phyloP scores from a whole-genome alignment of 1,140 invertebrate species.

The Argopecten irradians region DNA sequence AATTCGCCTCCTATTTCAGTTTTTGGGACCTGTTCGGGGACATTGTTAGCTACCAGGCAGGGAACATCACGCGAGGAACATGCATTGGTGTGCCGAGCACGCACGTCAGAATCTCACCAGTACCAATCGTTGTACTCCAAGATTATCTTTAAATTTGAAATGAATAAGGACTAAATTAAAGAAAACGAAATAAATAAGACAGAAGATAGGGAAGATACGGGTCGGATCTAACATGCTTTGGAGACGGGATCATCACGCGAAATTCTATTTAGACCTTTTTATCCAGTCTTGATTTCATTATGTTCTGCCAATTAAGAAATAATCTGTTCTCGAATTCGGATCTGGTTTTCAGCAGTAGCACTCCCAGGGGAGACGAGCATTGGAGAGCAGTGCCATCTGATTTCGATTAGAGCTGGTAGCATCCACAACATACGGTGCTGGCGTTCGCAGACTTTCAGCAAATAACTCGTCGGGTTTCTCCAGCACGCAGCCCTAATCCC shows the following conservation, averaged over 20 bases:
- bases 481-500: neutral
- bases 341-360: slow-evolving; percentile 1
- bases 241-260: slow-evolving; percentile 50
- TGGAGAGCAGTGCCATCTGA: slow-evolving; percentile 37
- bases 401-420: slow-evolving; percentile 33
- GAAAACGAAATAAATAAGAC: slow-evolving; percentile 59
- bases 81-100: neutral
- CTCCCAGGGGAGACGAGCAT: slow-evolving; percentile 36
- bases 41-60: neutral
- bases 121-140: slow-evolving; percentile 45
- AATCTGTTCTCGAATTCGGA: slow-evolving; percentile 48
- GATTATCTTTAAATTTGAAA: slow-evolving; percentile 59
- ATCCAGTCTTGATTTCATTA: slow-evolving; percentile 55
- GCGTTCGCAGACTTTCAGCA: neutral
- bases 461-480: neutral
- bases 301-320: slow-evolving; percentile 56
- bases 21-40: neutral
- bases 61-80: neutral
- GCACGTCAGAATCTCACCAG: neutral
- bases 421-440: slow-evolving; percentile 31
- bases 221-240: slow-evolving; percentile 51
- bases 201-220: slow-evolving; percentile 39
- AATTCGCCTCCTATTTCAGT: neutral
- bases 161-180: slow-evolving; percentile 57
- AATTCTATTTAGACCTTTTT: slow-evolving; percentile 60